Percentiles rank a stretch among this genome's conserved stretches.
These are phyloP conservation scores for Hylia prasina DNA, from an alignment of 2,113 vertebrate genomes.

Conservation along the genomic window DNA sequence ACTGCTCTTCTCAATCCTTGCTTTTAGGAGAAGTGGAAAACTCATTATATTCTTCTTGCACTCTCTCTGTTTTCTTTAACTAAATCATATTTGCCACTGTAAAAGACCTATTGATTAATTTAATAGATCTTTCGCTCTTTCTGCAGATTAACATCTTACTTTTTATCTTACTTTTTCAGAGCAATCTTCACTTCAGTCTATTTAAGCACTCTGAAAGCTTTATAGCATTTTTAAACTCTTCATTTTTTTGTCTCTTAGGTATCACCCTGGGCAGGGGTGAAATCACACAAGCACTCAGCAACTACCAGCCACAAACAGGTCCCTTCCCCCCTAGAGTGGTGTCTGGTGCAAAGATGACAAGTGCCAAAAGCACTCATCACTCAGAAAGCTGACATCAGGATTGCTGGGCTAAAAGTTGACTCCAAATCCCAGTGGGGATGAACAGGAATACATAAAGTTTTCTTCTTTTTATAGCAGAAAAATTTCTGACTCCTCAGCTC, in stretches of 20 bases:
- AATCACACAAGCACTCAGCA: neutral
- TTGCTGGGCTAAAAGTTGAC: neutral
- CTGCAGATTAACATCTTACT: neutral
- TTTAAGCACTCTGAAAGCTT: neutral
- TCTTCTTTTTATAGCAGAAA: neutral
- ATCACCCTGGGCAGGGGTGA: neutral
- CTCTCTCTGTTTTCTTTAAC: conserved; percentile 19
- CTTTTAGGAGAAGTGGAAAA: neutral
- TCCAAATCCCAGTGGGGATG: neutral
- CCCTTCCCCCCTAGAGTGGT: neutral
- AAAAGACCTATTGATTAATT: conserved; percentile 47
- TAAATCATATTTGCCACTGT: conserved; percentile 33
- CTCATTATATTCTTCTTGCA: conserved; percentile 9
- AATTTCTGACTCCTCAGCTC: neutral
- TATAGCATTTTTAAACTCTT: neutral
- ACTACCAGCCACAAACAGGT: neutral
- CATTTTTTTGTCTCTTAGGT: neutral
- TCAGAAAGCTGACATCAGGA: neutral
- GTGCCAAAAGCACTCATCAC: conserved; percentile 13
- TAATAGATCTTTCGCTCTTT: conserved; percentile 26
- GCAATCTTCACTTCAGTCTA: neutral
- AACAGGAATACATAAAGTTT: neutral
- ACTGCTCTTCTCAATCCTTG: neutral
- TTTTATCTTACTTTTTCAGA: neutral
- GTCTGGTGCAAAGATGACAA: conserved; percentile 5